Percentiles rank a stretch among this genome's conserved stretches.
Evolutionary conservation across 2,113 vertebrate genomes (phyloP).

Genomic region (Illadopsis cleaveri): DNA sequence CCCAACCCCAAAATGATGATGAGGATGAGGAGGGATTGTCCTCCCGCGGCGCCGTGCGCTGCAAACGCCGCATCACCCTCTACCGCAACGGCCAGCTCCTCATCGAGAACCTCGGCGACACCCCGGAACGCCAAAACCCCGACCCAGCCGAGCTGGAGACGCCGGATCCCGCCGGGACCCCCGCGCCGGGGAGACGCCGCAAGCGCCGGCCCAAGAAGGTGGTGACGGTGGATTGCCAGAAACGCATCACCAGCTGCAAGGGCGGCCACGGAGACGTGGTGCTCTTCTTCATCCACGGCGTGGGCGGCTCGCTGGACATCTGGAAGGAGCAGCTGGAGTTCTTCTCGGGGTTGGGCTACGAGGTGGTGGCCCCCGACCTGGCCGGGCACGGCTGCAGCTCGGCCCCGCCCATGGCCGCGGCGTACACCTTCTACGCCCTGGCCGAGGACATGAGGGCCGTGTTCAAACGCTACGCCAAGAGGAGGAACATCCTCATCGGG

Average conservation of each 20-base stretch:
- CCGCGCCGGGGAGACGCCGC: conserved; percentile 25
- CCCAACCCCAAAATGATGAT: not conserved
- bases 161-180: not conserved
- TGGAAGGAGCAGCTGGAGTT: conserved; percentile 95
- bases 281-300: conserved; percentile 95
- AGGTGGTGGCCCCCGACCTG: conserved; percentile 91
- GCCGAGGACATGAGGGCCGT: conserved; percentile 90
- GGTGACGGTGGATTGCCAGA: conserved; percentile 88
- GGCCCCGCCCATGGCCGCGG: conserved; percentile 85
- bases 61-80: conserved; percentile 88
- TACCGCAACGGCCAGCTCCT: conserved; percentile 90
- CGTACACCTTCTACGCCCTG: conserved; percentile 94
- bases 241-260: conserved; percentile 88
- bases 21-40: not conserved
- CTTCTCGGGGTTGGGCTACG: conserved; percentile 89
- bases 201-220: conserved; percentile 86
- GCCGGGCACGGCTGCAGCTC: conserved; percentile 91
- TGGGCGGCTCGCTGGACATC: conserved; percentile 92
- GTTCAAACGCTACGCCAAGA: conserved; percentile 91
- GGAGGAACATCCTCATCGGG: conserved; percentile 90
- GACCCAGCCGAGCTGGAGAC: conserved; percentile 80
- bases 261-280: conserved; percentile 86
- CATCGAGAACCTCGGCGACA: conserved; percentile 86
- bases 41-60: conserved; percentile 73
- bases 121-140: too few relatives aligned